phyloP scores from a whole-genome alignment of 2,797 vertebrate species.

The Linurgus olivaceus region DNA sequence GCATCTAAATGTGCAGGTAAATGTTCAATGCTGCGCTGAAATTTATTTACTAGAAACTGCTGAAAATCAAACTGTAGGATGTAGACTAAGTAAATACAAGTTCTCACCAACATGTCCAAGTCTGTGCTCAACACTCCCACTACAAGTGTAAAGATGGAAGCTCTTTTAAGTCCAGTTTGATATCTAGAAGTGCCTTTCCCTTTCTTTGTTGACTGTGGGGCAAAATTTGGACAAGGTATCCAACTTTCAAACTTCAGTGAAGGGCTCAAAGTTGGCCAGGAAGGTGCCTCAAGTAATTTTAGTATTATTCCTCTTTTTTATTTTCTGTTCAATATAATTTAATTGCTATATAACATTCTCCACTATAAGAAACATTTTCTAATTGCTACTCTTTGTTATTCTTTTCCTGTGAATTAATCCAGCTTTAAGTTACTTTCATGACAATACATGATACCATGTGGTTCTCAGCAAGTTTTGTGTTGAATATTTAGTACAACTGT shows the following conservation, averaged over 20 bases:
- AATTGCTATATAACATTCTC: background rate
- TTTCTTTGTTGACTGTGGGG: background rate
- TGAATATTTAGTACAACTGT: background rate
- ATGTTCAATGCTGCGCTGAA: background rate
- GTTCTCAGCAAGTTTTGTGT: constrained; percentile 50
- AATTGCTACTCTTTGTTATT: background rate
- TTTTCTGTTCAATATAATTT: background rate
- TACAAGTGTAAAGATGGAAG: background rate
- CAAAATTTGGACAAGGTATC: background rate
- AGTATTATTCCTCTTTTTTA: background rate
- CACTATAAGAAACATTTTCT: background rate
- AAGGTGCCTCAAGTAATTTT: background rate
- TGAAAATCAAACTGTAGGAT: background rate
- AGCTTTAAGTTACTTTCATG: constrained; percentile 14
- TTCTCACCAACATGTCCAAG: background rate
- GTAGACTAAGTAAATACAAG: background rate
- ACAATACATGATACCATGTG: background rate
- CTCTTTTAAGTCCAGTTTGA: background rate
- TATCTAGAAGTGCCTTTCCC: background rate
- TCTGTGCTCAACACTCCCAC: background rate
- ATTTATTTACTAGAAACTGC: background rate
- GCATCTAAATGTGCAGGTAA: background rate
- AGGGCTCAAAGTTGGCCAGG: background rate
- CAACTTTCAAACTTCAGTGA: background rate
- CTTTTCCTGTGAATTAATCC: background rate